Evolutionary conservation across 2,888 invertebrate genomes (phyloP), one percentile per base, ranked within the genome.

Genomic region (Lasioglossum leucozonium): DNA sequence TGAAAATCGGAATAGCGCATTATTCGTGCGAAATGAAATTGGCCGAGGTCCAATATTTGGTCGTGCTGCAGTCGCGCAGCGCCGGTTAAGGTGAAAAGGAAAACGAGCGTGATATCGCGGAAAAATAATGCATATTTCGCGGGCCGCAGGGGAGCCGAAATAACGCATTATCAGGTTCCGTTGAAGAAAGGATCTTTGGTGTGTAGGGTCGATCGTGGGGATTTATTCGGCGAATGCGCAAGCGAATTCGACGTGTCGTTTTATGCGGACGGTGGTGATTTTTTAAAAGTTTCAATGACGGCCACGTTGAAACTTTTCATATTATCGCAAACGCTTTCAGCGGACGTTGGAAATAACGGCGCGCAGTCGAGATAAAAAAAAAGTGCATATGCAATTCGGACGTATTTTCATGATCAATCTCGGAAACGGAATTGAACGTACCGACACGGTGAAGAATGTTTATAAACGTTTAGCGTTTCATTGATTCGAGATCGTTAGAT

Each of bases 1-100:
- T 47, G 79, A 73, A 82, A 79, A 76, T 78, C 79, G 87, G 80
- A 80, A 82, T 77, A 62, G 81, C 79, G n/a, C 67, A 78, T 82
- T 76, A 79, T 87, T 51, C 87, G 47, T 42, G 80, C 72, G 82
- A 87, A 69, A 84, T 87, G 87, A 86, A 87, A 87, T 87, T 87
- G 87, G 87, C 81, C 62, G 13, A 13, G 47, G 37, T 77, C 87
- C 87, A 87, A 77, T 71, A 51, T 79, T 73, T 26, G 72, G 58
- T 47, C 62, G 47, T 5, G 51, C 69, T 4, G 26, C 30, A 62
- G 30, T 62, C 62, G 62, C 26, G 26, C 16, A 62, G 16, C 30
- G 10, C 11, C 11, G 67, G 74, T 34, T 13, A 37, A 51, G 30
- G 30, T 69, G 42, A 67, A 72, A 76, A 73, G 65, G 22, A 72